A percentile compares a stretch with the other conserved stretches of the same genome.
phyloP scores from a whole-genome alignment of 2,888 invertebrate species.

The Plebejus anna region DNA sequence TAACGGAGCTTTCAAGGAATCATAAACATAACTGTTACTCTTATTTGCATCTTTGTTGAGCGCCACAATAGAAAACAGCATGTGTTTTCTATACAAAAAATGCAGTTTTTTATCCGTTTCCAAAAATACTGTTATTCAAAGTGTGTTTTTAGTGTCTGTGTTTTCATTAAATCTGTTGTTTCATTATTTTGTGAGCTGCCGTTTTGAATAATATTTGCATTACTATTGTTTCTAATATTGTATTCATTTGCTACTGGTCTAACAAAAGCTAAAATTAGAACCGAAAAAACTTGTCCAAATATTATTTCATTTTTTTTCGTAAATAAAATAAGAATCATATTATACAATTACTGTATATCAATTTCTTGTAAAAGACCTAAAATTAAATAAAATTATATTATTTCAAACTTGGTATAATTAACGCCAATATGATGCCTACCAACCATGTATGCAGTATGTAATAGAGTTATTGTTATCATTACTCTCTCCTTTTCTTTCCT shows the following conservation, averaged over 20 bases:
- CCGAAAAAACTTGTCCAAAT: neutral
- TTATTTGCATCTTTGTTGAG: slow-evolving; percentile 65
- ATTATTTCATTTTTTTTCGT: neutral
- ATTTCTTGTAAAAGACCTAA: too few species aligned
- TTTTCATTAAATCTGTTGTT: slow-evolving; percentile 38
- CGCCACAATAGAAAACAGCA: slow-evolving; percentile 56
- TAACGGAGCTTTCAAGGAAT: slow-evolving; percentile 62
- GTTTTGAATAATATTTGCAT: slow-evolving; percentile 26
- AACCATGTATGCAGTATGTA: too few species aligned
- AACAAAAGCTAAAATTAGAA: neutral
- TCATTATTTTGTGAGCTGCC: slow-evolving; percentile 37
- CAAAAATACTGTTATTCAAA: slow-evolving; percentile 37
- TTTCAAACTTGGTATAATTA: too few species aligned
- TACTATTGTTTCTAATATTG: slow-evolving; percentile 5
- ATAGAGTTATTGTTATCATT: too few species aligned
- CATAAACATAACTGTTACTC: slow-evolving; percentile 68
- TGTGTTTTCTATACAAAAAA: slow-evolving; percentile 38
- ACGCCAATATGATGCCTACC: too few species aligned
- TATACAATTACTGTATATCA: too few species aligned
- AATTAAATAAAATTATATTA: too few species aligned
- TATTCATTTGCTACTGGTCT: neutral
- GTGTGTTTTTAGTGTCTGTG: slow-evolving; percentile 38
- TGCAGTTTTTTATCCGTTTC: slow-evolving; percentile 36
- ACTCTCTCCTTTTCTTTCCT: too few species aligned
- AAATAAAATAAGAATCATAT: neutral